These are phyloP conservation scores for Papilio demoleus DNA, from an alignment of 2,888 invertebrate genomes.

Conservation along the genomic window DNA sequence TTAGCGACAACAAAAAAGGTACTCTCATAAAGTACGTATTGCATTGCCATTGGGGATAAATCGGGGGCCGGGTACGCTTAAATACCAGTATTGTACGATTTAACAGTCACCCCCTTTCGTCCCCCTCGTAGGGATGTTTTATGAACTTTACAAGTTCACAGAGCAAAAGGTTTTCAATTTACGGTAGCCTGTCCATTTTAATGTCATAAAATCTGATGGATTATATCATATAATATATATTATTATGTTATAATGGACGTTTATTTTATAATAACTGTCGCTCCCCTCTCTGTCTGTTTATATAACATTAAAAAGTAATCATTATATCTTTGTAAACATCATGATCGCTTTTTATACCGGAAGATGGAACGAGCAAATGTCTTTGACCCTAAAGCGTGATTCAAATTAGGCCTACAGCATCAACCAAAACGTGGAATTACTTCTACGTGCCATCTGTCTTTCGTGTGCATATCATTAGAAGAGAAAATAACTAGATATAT, in stretches of 20 bases:
- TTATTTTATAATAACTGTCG: no score
- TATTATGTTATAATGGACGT: background rate
- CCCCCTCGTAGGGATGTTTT: constrained; percentile 67
- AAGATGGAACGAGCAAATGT: no score
- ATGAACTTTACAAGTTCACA: constrained; percentile 76
- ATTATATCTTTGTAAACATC: no score
- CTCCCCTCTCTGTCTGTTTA: no score
- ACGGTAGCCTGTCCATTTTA: constrained; percentile 53
- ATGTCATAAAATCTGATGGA: constrained; percentile 59
- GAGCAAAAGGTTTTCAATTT: constrained; percentile 69
- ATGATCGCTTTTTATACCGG: no score
- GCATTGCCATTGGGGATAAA: constrained; percentile 44
- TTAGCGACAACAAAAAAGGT: constrained; percentile 42
- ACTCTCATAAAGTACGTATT: constrained; percentile 40
- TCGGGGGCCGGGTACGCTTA: constrained; percentile 45
- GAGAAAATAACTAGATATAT: no score
- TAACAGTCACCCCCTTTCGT: constrained; percentile 62
- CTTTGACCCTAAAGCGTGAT: no score
- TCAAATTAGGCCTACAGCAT: no score
- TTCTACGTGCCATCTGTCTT: no score
- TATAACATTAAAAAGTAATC: no score
- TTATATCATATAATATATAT: background rate
- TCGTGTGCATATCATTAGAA: no score
- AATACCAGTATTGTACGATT: constrained; percentile 64
- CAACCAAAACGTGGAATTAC: no score